A percentile compares a stretch with the other conserved stretches of the same genome.
Evolutionary conservation across 2,888 invertebrate genomes (phyloP).

Genomic region (Carterocephalus palaemon): DNA sequence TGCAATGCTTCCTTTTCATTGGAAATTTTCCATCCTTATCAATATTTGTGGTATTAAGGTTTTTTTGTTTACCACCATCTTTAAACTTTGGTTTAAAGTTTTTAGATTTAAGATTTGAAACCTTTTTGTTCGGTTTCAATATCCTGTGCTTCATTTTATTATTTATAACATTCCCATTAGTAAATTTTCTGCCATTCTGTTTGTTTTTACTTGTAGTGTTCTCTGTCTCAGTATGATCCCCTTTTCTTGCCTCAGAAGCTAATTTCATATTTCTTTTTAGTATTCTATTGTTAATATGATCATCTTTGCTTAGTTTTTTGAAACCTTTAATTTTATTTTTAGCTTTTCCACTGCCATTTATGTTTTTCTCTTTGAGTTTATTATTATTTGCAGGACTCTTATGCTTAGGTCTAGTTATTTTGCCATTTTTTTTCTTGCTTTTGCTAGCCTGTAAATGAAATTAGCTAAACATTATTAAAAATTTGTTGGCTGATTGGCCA

Average conservation of each 20-base stretch:
- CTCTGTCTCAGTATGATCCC: background rate
- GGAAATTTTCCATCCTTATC: no score
- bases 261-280: conserved; percentile 28
- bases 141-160: background rate
- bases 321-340: conserved; percentile 4
- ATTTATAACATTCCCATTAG: background rate
- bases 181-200: background rate
- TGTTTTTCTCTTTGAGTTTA: conserved; percentile 1
- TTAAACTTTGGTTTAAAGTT: no score
- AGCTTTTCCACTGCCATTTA: background rate
- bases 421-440: conserved; percentile 23
- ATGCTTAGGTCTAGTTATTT: conserved; percentile 7
- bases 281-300: conserved; percentile 16
- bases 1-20: background rate
- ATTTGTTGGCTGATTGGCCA: no score
- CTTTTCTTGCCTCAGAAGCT: background rate
- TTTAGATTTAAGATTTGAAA: no score
- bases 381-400: conserved; percentile 14
- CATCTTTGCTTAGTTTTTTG: conserved; percentile 7
- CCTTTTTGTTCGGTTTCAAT: no score
- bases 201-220: background rate
- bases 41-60: no score
- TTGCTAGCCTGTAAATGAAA: conserved; percentile 15
- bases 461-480: no score
- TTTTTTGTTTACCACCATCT: no score